Evolutionary conservation across 2,888 invertebrate genomes (phyloP).

Genomic region (Habroteleia sp.): DNA sequence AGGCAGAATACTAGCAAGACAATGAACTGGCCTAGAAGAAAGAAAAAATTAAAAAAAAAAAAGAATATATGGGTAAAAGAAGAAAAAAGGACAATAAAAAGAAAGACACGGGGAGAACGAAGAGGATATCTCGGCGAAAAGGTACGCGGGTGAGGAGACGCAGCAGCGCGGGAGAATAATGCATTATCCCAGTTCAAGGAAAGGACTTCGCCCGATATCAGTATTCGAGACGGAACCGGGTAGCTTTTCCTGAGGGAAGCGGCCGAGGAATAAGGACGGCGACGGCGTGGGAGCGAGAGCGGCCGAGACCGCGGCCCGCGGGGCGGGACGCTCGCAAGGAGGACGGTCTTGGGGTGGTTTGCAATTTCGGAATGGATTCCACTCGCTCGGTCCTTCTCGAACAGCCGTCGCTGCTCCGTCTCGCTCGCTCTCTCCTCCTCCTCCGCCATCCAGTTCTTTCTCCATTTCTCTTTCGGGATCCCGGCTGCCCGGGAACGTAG

Average conservation of each 20-base stretch:
- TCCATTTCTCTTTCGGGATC: conserved; percentile 64
- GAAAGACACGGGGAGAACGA: conserved; percentile 17
- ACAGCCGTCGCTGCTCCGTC: conserved; percentile 52
- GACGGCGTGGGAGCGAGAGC: conserved; percentile 42
- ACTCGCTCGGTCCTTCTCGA: conserved; percentile 64
- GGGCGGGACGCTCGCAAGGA: conserved; percentile 64
- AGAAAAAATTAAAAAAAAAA: conserved; percentile 15
- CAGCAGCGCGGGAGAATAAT: conserved; percentile 71
- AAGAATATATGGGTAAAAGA: conserved; percentile 25
- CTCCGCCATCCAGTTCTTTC: conserved; percentile 58
- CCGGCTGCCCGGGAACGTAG: conserved; percentile 69
- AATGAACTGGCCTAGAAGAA: neutral
- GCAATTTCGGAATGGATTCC: conserved; percentile 81
- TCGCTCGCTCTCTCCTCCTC: conserved; percentile 39
- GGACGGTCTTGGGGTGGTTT: conserved; percentile 72
- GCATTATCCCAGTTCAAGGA: conserved; percentile 78
- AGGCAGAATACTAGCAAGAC: conserved; percentile 24
- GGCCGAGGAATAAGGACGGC: conserved; percentile 52
- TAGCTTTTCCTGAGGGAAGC: conserved; percentile 79
- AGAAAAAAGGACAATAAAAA: conserved; percentile 35
- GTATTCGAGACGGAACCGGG: conserved; percentile 77
- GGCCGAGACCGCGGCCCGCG: conserved; percentile 70
- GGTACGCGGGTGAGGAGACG: conserved; percentile 64
- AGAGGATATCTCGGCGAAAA: conserved; percentile 64
- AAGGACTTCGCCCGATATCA: conserved; percentile 79